phyloP scores from a whole-genome alignment of 2,113 vertebrate species.

The Pelvicachromis taeniatus region DNA sequence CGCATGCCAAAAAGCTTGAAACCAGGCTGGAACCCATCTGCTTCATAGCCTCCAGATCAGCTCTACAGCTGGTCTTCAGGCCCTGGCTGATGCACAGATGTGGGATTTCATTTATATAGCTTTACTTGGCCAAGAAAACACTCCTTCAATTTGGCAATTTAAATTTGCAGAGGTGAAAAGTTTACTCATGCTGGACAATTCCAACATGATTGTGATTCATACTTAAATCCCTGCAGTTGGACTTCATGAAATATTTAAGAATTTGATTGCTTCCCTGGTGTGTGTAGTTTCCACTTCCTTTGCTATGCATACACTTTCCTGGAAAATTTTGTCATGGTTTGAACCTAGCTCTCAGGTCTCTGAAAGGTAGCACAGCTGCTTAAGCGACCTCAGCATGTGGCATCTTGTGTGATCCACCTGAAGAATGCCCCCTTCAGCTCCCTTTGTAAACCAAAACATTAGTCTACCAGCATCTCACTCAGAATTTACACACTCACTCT shows the following conservation, averaged over 20 bases:
- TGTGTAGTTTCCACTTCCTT: neutral
- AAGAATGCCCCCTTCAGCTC: neutral
- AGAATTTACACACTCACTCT: neutral
- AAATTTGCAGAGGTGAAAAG: slow-evolving; percentile 18
- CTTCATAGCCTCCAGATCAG: slow-evolving; percentile 13
- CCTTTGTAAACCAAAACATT: neutral
- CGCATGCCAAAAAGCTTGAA: slow-evolving; percentile 34
- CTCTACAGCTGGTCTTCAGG: slow-evolving; percentile 32
- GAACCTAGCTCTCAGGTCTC: neutral
- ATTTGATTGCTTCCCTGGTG: neutral
- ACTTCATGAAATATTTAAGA: neutral
- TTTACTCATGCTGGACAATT: neutral
- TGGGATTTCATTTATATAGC: neutral
- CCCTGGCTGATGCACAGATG: slow-evolving; percentile 13
- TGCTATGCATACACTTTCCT: neutral
- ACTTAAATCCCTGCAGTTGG: neutral
- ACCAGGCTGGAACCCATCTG: slow-evolving; percentile 34
- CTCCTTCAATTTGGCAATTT: neutral
- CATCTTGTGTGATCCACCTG: neutral
- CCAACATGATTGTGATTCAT: neutral
- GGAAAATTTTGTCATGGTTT: neutral
- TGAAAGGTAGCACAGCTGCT: neutral
- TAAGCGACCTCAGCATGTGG: neutral
- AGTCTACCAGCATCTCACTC: neutral
- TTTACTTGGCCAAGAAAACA: neutral